A percentile compares a stretch with the other conserved stretches of the same genome.
These are phyloP conservation scores for Meloidogyne chitwoodi DNA, from an alignment of 1,140 invertebrate genomes.

Conservation along the genomic window DNA sequence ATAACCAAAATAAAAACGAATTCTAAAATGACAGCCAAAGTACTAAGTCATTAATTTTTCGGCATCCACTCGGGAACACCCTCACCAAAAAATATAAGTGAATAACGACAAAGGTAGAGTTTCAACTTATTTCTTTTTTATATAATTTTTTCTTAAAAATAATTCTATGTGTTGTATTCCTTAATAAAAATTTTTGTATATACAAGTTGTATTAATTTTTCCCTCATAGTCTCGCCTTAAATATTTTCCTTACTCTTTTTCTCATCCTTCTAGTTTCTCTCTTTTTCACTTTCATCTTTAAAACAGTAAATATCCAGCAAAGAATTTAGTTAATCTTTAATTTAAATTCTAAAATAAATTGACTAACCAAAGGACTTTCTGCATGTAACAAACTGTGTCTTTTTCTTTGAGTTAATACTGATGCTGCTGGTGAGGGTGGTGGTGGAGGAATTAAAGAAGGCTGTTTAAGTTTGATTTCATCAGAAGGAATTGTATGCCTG, in stretches of 20 bases:
- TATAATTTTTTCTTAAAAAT: background rate
- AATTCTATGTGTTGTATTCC: background rate
- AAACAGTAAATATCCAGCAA: background rate
- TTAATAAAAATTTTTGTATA: no score
- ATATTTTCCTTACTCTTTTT: background rate
- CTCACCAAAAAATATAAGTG: background rate
- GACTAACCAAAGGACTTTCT: conserved; percentile 47
- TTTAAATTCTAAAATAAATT: background rate
- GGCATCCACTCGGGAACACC: background rate
- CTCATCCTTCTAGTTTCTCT: background rate
- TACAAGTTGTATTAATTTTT: background rate
- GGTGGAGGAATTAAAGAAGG: background rate
- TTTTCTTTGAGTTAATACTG: conserved; percentile 26
- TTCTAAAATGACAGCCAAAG: no score
- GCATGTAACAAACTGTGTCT: conserved; percentile 51
- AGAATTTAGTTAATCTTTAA: no score
- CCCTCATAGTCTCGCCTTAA: background rate
- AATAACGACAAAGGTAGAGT: background rate
- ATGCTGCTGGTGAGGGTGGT: background rate
- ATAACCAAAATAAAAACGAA: no score
- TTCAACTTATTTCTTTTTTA: background rate
- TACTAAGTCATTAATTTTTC: background rate
- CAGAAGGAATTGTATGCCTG: background rate
- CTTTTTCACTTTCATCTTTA: background rate
- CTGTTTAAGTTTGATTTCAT: background rate